A percentile compares a stretch with the other conserved stretches of the same genome.
Conservation (phyloP, 92 coral and sea anemone species). For the Palythoa caribaeorum region DNA sequence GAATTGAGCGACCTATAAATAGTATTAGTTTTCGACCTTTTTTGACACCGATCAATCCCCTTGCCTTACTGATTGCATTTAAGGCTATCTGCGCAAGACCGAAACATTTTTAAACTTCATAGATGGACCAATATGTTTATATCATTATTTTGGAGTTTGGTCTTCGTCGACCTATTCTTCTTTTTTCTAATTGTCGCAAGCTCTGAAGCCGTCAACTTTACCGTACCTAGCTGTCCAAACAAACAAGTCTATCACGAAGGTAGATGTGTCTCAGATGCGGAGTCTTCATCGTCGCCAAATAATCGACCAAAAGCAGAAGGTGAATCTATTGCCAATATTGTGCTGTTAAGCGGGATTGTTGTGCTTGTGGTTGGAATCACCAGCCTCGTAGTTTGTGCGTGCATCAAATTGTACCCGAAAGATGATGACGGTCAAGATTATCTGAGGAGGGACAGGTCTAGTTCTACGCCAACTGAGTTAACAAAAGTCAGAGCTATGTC, state of each 20-base stretch:
- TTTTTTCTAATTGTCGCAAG: neutral
- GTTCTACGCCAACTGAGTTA: slow-evolving; percentile 3
- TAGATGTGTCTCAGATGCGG: neutral
- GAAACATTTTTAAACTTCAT: no score
- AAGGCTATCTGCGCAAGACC: no score
- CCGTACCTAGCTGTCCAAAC: neutral
- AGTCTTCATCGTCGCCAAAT: slow-evolving; percentile 21
- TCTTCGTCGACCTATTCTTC: neutral
- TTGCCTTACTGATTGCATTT: no score
- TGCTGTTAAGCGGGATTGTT: slow-evolving; percentile 20
- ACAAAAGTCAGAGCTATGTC: neutral
- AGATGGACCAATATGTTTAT: no score
- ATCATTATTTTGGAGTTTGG: neutral
- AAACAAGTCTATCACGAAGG: slow-evolving; percentile 6
- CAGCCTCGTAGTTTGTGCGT: slow-evolving; percentile 16
- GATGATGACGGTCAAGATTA: slow-evolving; percentile 26
- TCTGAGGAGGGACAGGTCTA: neutral
- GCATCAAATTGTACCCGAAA: slow-evolving; percentile 16
- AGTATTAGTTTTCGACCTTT: no score
- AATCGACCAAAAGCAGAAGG: neutral
- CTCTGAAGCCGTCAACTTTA: neutral
- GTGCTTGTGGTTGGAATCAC: neutral
- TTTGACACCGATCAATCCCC: no score
- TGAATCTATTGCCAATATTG: slow-evolving; percentile 18
- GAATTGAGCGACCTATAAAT: no score